Evolutionary conservation across 2,888 invertebrate species (phyloP).

Genomic region (Cremastobaeus sp.): DNA sequence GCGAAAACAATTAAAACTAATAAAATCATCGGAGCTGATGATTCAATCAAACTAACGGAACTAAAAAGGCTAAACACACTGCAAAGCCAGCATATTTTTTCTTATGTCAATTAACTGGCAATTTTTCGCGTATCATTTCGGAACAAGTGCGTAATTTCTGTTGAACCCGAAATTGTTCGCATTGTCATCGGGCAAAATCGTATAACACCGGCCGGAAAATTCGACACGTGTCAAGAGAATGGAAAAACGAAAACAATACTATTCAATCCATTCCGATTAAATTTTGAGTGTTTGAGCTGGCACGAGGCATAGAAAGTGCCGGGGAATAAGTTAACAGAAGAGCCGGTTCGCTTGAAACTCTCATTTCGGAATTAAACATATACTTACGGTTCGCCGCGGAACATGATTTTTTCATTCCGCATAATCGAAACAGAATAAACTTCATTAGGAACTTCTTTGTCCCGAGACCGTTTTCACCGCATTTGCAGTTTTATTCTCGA

Average conservation of each 20-base stretch:
- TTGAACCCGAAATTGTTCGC: too few species aligned
- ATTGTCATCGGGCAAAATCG: too few species aligned
- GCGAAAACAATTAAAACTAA: too few species aligned
- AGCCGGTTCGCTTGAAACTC: conserved; percentile 25
- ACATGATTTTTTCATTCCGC: conserved; percentile 11
- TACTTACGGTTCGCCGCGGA: conserved; percentile 17
- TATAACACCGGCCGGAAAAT: conserved; percentile 9
- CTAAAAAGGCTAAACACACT: too few species aligned
- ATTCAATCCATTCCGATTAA: conserved; percentile 33
- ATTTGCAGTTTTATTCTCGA: conserved; percentile 8
- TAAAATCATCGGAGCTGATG: too few species aligned
- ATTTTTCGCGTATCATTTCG: too few species aligned
- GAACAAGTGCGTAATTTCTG: too few species aligned
- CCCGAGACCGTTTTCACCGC: conserved; percentile 4
- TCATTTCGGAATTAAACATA: conserved; percentile 27
- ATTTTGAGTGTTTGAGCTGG: conserved; percentile 22
- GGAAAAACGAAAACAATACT: conserved; percentile 10
- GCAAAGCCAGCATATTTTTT: too few species aligned
- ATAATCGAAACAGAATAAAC: conserved; percentile 22
- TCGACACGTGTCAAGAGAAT: conserved; percentile 14
- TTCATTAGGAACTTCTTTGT: conserved; percentile 9
- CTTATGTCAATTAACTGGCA: too few species aligned
- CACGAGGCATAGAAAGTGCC: conserved; percentile 29
- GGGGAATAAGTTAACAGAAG: conserved; percentile 18
- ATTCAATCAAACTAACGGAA: too few species aligned